phyloP scores from a whole-genome alignment of 2,888 invertebrate genomes.

The Lasioglossum villosulum region DNA sequence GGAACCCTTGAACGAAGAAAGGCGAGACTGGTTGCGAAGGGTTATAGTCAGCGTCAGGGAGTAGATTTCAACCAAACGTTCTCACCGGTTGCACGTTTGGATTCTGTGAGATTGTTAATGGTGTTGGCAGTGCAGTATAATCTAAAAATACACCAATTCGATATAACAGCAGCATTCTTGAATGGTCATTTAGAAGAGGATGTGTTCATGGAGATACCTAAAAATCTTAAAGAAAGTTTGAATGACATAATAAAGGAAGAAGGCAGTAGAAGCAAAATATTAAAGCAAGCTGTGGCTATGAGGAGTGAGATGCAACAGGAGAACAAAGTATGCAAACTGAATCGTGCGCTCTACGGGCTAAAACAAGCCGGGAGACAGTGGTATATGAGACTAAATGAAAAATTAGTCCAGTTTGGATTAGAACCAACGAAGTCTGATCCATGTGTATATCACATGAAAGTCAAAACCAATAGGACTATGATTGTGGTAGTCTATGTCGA shows the following conservation, averaged over 20 bases:
- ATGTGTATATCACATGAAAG: neutral
- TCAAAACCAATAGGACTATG: neutral
- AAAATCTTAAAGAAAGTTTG: neutral
- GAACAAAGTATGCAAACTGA: slow-evolving; percentile 2
- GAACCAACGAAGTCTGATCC: slow-evolving; percentile 1
- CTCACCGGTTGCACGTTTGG: neutral
- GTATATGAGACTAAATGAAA: neutral
- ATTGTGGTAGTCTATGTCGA: neutral
- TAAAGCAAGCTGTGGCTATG: neutral
- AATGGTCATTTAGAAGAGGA: slow-evolving; percentile 3
- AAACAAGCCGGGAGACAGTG: slow-evolving; percentile 14
- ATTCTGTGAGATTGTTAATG: neutral
- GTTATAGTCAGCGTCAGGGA: neutral
- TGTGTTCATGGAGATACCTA: slow-evolving; percentile 12
- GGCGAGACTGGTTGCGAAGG: neutral
- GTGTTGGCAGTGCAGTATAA: neutral
- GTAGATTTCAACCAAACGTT: neutral
- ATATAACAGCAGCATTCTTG: slow-evolving; percentile 1
- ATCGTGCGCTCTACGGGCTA: neutral
- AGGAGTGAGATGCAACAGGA: neutral
- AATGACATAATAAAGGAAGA: neutral
- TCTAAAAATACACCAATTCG: slow-evolving; percentile 1
- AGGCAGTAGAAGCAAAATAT: neutral
- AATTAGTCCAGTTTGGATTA: neutral
- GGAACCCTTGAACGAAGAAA: neutral